Base-by-base conservation (phyloP, 2,888 invertebrate genomes). In the Coleophora deauratella region DNA sequence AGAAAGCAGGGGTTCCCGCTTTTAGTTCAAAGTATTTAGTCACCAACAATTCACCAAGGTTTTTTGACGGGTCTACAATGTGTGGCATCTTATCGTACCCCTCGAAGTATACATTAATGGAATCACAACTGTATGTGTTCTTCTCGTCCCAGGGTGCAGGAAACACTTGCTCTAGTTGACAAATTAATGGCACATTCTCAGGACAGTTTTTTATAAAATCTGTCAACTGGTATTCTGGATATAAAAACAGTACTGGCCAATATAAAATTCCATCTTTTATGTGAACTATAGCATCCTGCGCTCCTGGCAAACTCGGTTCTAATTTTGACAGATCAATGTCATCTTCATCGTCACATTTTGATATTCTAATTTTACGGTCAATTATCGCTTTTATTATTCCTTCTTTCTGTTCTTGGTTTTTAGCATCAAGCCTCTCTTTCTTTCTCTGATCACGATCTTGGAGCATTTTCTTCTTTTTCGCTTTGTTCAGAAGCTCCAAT, bases 221-320 rank as follows among this genome's bases (percentile, higher is more conserved):
- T 37, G 95, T 93, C 57, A 93, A 90, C 44, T 91, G 87, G 62
- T 91, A 91, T 74, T 98, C 97, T 0, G 98, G 98, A 72, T 97
- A 98, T 9, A 95, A 79, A 52, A 98, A 90, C 12, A 95, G 82
- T 0, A 96, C 91, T 0, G 98, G 98, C 97, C 97, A 98, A 38
- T 91, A 77, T 9, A 98, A 72, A 10, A 79, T 56, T 0, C 89
- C 73, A 57, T 88, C 78, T 47, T 88, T 87, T 9, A 93, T 57
- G 57, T 88, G 87, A 1, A 94, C 94, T 38, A 89, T 87, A 44
- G 87, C 77, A 41, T 90, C 88, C 34, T 88, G 87, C 4, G 91
- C 84, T 30, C 91, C 90, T 0, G 92, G 88, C 52, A 92, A 81
- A 56, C 86, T 87, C 0, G 93, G 91, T 41, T 90, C 89, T 12